Evolutionary conservation across 2,113 vertebrate genomes (phyloP).

Genomic region (Osmerus eperlanus): DNA sequence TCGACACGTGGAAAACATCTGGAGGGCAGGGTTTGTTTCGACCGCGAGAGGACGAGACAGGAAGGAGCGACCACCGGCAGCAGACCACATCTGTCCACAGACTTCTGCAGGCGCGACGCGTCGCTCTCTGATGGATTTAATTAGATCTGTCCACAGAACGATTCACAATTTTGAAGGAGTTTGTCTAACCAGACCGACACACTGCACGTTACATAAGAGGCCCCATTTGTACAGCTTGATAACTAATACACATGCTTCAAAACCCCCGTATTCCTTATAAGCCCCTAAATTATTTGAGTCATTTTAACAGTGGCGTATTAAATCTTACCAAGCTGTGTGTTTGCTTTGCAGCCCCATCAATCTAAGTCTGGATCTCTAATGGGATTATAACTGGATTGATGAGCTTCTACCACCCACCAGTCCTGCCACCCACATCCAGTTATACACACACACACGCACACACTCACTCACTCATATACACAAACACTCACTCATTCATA

Average conservation of each 20-base stretch:
- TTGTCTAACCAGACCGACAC: slow-evolving; percentile 39
- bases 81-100: slow-evolving; percentile 54
- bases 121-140: slow-evolving; percentile 52
- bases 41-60: slow-evolving; percentile 1
- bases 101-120: slow-evolving; percentile 57
- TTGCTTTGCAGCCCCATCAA: slow-evolving; percentile 46
- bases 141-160: slow-evolving; percentile 48
- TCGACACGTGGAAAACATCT: not conserved
- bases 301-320: slow-evolving; percentile 57
- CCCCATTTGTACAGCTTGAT: slow-evolving; percentile 43
- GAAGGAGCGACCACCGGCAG: slow-evolving; percentile 25
- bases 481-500: not conserved
- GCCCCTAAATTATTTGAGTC: slow-evolving; percentile 57
- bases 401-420: slow-evolving; percentile 46
- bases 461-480: slow-evolving; percentile 5
- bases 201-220: slow-evolving; percentile 57
- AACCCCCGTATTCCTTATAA: slow-evolving; percentile 53
- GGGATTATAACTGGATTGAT: slow-evolving; percentile 64
- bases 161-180: slow-evolving; percentile 52
- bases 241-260: slow-evolving; percentile 54
- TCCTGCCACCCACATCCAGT: slow-evolving; percentile 28
- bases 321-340: slow-evolving; percentile 57
- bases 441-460: not conserved
- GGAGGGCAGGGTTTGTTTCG: too few species aligned
- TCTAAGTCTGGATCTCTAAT: slow-evolving; percentile 63